A percentile compares a stretch with the other conserved stretches of the same genome.
phyloP scores from a whole-genome alignment of 2,888 invertebrate genomes.

The Saturnia japonica region DNA sequence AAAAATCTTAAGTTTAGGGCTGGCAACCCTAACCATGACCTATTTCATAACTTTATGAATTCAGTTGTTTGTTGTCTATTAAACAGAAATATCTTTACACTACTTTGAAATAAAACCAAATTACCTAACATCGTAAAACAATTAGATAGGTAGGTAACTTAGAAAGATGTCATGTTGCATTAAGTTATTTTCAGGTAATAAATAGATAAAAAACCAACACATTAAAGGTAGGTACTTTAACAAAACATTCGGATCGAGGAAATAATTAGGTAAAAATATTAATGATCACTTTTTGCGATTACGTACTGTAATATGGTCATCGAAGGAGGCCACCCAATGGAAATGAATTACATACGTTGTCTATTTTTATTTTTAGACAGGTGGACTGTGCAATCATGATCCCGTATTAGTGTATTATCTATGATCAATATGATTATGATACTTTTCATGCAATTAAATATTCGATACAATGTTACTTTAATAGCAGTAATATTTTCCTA shows the following conservation, averaged over 20 bases:
- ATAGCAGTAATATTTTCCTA: not conserved
- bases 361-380: conserved; percentile 4
- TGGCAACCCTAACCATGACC: not conserved
- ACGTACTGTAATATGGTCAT: not conserved
- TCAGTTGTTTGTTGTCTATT: not conserved
- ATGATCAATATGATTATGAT: too few species aligned
- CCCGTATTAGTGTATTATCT: too few species aligned
- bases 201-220: not conserved
- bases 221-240: not conserved
- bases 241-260: not conserved
- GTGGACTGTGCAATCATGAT: too few species aligned
- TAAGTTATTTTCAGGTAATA: not conserved
- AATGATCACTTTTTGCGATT: not conserved
- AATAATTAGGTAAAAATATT: not conserved
- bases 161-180: not conserved
- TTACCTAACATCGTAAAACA: not conserved
- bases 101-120: not conserved
- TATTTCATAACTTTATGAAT: not conserved
- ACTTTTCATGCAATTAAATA: not conserved
- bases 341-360: not conserved
- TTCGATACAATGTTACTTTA: not conserved
- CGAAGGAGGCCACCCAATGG: not conserved
- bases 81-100: not conserved
- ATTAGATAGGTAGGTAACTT: not conserved
- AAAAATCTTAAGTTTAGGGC: not conserved